Percentiles rank a stretch among this genome's conserved stretches.
Evolutionary conservation across 2,113 vertebrate genomes (phyloP).

Genomic region (Cinclus mexicanus): DNA sequence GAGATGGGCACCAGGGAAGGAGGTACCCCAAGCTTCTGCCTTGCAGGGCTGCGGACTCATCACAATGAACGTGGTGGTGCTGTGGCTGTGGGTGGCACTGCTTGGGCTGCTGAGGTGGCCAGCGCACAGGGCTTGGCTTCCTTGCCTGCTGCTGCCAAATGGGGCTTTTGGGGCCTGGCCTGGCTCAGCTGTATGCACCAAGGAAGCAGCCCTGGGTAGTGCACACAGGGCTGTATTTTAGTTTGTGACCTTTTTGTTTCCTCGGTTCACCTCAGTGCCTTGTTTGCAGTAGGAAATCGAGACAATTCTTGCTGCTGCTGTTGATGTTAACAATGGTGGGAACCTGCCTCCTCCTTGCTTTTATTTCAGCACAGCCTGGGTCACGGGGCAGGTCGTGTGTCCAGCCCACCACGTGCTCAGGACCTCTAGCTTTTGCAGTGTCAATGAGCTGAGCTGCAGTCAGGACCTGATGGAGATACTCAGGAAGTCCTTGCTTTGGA

Average conservation of each 20-base stretch:
- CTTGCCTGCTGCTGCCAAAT: not conserved
- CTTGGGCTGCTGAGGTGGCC: not conserved
- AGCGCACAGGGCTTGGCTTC: not conserved
- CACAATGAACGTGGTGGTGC: fast-evolving
- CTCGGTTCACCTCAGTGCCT: not conserved
- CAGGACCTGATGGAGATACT: not conserved
- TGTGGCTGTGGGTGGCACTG: not conserved
- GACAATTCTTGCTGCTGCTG: not conserved
- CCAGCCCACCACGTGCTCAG: not conserved
- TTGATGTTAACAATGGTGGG: conserved; percentile 40
- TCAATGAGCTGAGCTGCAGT: not conserved
- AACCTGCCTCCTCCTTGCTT: not conserved
- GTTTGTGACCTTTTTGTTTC: not conserved
- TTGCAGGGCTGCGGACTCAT: fast-evolving
- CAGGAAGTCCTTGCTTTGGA: not conserved
- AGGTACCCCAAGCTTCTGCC: fast-evolving
- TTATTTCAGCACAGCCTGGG: not conserved
- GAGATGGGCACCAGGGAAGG: not conserved
- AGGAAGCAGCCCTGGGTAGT: not conserved
- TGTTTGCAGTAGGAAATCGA: conserved; percentile 26
- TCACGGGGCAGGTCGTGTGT: not conserved
- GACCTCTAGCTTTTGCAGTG: not conserved
- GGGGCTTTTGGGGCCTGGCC: not conserved
- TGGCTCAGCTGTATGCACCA: not conserved
- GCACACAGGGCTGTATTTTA: fast-evolving